A percentile compares a stretch with the other conserved stretches of the same genome.
Evolutionary conservation across 2,888 invertebrate species (phyloP).

Genomic region (Aphidius colemani): DNA sequence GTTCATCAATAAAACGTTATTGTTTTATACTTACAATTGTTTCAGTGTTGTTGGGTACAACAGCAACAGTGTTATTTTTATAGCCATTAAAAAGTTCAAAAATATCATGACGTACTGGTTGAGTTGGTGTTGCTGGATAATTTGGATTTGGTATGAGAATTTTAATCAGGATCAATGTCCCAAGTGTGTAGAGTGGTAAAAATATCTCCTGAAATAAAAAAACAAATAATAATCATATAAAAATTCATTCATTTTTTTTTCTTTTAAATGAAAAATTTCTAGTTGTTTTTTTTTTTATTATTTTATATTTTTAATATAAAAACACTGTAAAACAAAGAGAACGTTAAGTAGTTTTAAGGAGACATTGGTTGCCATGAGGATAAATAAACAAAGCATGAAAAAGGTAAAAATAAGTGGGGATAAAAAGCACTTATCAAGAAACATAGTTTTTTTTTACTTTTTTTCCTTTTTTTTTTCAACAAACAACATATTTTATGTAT

Average conservation of each 20-base stretch:
- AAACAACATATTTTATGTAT: background rate
- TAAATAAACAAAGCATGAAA: conserved; percentile 34
- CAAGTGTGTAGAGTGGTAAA: conserved; percentile 76
- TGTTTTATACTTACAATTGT: conserved; percentile 61
- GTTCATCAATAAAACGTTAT: no score
- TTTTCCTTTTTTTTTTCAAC: background rate
- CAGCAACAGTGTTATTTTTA: conserved; percentile 70
- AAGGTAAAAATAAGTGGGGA: no score
- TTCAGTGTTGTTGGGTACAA: conserved; percentile 69
- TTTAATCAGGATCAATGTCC: conserved; percentile 75
- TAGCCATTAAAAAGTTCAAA: conserved; percentile 64
- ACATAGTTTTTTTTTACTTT: background rate
- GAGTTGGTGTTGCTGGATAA: conserved; percentile 72
- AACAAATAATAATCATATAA: background rate
- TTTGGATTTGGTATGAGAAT: conserved; percentile 76
- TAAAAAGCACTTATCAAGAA: background rate
- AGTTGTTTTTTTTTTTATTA: background rate
- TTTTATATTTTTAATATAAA: no score
- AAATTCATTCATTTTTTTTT: background rate
- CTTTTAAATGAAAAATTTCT: background rate
- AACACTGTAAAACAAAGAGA: conserved; percentile 4
- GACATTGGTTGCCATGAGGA: conserved; percentile 42
- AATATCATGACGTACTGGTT: conserved; percentile 64
- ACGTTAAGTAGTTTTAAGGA: conserved; percentile 25
- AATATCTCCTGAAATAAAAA: conserved; percentile 71